A percentile compares a stretch with the other conserved stretches of the same genome.
Evolutionary conservation across 2,888 invertebrate genomes (phyloP).

Genomic region (Cordilura impudica): DNA sequence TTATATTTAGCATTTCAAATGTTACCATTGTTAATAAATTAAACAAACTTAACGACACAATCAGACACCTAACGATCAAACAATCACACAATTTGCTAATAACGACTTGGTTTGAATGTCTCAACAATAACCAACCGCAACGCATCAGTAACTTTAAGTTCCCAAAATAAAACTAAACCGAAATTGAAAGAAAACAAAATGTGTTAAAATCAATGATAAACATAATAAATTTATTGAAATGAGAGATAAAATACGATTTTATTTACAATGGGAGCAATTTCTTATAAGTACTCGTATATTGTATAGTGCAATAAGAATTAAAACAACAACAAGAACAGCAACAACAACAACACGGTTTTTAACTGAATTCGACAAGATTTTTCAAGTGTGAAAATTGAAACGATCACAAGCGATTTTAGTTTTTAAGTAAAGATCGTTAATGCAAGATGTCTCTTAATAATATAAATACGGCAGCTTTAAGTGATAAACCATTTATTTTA

Average conservation of each 20-base stretch:
- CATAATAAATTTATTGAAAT: constrained; percentile 17
- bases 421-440: constrained; percentile 16
- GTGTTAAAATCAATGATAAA: constrained; percentile 42
- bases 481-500: constrained; percentile 67
- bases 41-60: constrained; percentile 6
- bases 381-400: constrained; percentile 31
- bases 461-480: constrained; percentile 52
- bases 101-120: not conserved
- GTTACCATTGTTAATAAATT: constrained; percentile 16
- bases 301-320: too few relatives aligned
- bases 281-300: constrained; percentile 4
- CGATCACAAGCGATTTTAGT: constrained; percentile 23
- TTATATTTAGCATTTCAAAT: not conserved
- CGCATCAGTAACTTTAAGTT: not conserved
- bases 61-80: not conserved
- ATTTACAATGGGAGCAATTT: constrained; percentile 30
- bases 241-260: constrained; percentile 15
- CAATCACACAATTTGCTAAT: not conserved
- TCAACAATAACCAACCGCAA: not conserved
- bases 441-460: constrained; percentile 70
- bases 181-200: constrained; percentile 4
- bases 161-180: not conserved
- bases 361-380: not conserved
- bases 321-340: constrained; percentile 22
- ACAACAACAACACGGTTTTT: not conserved